Evolutionary conservation across 2,797 vertebrate species (phyloP).

Genomic region (Acrossocheilus wenchowensis): DNA sequence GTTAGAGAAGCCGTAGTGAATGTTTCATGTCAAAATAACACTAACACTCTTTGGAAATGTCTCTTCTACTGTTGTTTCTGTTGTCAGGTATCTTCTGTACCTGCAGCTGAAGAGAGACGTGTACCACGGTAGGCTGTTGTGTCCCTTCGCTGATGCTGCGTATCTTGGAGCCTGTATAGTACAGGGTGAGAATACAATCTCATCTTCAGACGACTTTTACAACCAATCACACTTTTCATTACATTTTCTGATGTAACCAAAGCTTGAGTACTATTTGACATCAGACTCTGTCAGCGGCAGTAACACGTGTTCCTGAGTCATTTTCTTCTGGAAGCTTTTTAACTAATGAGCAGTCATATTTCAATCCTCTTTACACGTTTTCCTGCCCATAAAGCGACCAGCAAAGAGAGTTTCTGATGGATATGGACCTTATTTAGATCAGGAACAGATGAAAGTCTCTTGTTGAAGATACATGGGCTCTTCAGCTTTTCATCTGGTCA

Average conservation of each 20-base stretch:
- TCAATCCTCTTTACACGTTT: not conserved
- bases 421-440: not conserved
- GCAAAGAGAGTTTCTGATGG: not conserved
- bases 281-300: not conserved
- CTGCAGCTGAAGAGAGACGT: conserved; percentile 96
- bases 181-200: conserved; percentile 83
- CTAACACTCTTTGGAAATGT: not conserved
- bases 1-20: not conserved
- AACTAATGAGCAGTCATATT: not conserved
- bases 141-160: conserved; percentile 93
- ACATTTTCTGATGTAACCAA: not conserved
- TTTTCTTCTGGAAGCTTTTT: not conserved
- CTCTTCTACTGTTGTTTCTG: conserved; percentile 16
- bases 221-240: conserved; percentile 5
- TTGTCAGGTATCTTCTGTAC: conserved; percentile 92
- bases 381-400: not conserved
- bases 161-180: conserved; percentile 94
- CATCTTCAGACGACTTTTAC: not conserved
- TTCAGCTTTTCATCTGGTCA: not conserved
- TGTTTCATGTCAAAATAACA: not conserved
- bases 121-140: conserved; percentile 95
- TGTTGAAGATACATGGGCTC: not conserved
- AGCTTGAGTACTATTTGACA: not conserved
- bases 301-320: not conserved
- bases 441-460: not conserved